Base-by-base conservation (phyloP, 1,140 invertebrate genomes). In the Wiebesia pumilae region DNA sequence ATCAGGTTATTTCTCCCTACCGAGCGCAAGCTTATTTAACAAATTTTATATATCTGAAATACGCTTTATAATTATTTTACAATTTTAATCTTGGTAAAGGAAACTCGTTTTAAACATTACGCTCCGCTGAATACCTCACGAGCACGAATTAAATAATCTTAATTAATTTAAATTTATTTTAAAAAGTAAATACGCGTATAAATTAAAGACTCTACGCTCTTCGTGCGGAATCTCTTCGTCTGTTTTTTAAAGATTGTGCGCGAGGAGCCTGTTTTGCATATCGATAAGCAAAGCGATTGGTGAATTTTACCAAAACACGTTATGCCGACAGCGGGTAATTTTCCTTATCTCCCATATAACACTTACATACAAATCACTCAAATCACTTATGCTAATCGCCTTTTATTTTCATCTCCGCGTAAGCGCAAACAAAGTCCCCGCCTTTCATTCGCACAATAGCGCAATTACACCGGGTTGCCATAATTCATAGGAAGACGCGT, bases 301-400 rank as follows among this genome's bases (percentile, higher is more conserved):
- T 24, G 24, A 69, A 81, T 81, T 81, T 69, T 54, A 69, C 33
- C 24, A 51, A 65, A 69, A 65, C 54, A 40, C 58, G 79, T 81
- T 38, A 69, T 30, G 24, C 40, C 51, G n/a, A 40, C 27, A 16
- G 19, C 62, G 35, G 21, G 81, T 51, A 71, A 82, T 82, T 82
- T 71, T 58, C 81, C 40, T 82, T 82, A 82, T 82, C 81, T 47
- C 16, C 4, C 35, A 14, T 67, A 47, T 47, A 73, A 83, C 81
- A 71, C 82, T 83, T 83, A 62, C 51, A 43, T 77, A 83, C 58
- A 84, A 84, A 67, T 78, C 73, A 84, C 67, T 51, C 24, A 30
- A 83, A 83, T 83, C 81, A 24, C 21, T 77, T 75, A 77, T 38
- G 81, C 81, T 83, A 83, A 83, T 83, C 69, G 81, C 21, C 40